Percentiles rank a stretch among this genome's conserved stretches.
These are phyloP conservation scores for Eclectus roratus DNA, from an alignment of 2,113 vertebrate species.

Conservation along the genomic window DNA sequence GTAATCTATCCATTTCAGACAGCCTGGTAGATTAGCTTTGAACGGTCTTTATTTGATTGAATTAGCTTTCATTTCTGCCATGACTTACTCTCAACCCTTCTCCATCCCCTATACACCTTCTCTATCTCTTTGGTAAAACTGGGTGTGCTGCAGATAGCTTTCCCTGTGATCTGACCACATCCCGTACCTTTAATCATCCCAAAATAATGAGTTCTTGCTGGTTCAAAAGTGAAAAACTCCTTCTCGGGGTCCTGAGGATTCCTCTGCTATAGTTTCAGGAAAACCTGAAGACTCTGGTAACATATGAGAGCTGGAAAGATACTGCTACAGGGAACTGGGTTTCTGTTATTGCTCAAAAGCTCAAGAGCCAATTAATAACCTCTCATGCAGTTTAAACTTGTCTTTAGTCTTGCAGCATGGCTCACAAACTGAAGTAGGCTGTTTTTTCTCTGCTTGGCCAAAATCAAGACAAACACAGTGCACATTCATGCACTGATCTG, in stretches of 20 bases:
- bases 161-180: neutral
- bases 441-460: neutral
- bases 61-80: slow-evolving; percentile 3
- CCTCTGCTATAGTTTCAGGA: neutral
- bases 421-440: neutral
- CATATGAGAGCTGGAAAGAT: neutral
- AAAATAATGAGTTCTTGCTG: neutral
- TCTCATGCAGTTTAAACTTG: neutral
- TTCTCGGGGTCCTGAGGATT: neutral
- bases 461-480: neutral
- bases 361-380: neutral
- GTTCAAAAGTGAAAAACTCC: neutral
- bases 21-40: slow-evolving; percentile 18
- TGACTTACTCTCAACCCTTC: neutral
- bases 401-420: neutral
- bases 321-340: neutral
- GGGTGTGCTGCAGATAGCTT: neutral
- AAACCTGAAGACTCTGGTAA: neutral
- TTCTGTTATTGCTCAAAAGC: neutral
- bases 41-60: slow-evolving; percentile 27
- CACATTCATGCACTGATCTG: neutral
- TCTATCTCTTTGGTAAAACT: neutral
- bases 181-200: neutral
- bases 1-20: slow-evolving; percentile 22
- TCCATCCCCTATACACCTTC: neutral